These are phyloP conservation scores for Aeoliscus strigatus DNA, from an alignment of 2,797 vertebrate species.

Conservation along the genomic window DNA sequence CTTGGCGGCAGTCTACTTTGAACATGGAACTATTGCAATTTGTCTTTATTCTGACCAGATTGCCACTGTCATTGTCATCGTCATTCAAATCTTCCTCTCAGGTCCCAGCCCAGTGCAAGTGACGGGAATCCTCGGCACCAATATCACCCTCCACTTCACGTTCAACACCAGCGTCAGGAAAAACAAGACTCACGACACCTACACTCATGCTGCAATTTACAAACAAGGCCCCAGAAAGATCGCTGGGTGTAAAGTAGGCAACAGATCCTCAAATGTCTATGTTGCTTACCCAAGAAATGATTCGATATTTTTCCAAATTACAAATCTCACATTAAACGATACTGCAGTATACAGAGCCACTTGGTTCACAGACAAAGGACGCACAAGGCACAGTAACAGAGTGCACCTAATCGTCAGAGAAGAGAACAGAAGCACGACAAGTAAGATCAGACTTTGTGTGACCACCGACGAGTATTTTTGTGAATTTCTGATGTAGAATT, in stretches of 20 bases:
- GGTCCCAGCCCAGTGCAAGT: slow-evolving; percentile 3
- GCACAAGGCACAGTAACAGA: rapidly evolving
- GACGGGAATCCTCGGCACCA: slow-evolving; percentile 16
- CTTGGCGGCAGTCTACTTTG: too few relatives aligned
- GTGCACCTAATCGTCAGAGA: slow-evolving; percentile 20
- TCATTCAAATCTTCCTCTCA: slow-evolving; percentile 8
- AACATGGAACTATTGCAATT: too few relatives aligned
- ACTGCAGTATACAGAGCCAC: slow-evolving; percentile 22
- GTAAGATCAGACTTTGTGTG: slow-evolving; percentile 18
- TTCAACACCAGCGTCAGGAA: background rate
- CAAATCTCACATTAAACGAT: slow-evolving; percentile 13
- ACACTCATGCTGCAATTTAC: slow-evolving; percentile 16
- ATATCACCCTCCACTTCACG: slow-evolving; percentile 37
- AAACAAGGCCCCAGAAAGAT: background rate
- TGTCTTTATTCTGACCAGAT: too few relatives aligned
- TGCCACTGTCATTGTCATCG: too few relatives aligned
- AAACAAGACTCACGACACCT: too few relatives aligned
- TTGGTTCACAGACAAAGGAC: rapidly evolving
- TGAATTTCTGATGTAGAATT: too few relatives aligned
- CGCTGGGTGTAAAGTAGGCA: rapidly evolving
- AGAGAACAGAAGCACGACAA: background rate
- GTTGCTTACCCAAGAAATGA: background rate
- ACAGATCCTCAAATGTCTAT: rapidly evolving
- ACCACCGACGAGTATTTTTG: too few relatives aligned
- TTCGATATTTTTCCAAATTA: slow-evolving; percentile 21